Conservation (phyloP, 2,797 vertebrate genomes). For the Propithecus deckenii region DNA sequence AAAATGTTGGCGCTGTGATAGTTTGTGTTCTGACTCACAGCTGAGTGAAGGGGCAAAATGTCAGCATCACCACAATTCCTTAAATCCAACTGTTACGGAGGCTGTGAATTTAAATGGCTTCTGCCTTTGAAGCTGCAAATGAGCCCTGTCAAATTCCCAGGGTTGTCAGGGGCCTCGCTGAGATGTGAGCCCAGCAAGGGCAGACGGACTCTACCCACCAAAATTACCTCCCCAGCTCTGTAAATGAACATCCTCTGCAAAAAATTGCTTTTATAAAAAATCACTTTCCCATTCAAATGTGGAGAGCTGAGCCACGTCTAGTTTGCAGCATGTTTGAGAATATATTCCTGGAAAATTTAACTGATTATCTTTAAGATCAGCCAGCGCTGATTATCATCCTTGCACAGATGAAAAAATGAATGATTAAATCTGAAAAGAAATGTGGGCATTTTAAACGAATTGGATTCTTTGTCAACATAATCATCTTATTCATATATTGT, state of each 20-base stretch:
- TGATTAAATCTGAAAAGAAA: constrained; percentile 70
- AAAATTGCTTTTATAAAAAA: constrained; percentile 35
- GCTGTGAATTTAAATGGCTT: constrained; percentile 55
- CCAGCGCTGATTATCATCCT: neutral
- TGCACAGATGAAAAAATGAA: constrained; percentile 47
- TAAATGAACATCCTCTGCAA: neutral
- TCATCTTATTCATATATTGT: constrained; percentile 55
- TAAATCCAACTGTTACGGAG: constrained; percentile 16
- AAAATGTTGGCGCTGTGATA: constrained; percentile 1
- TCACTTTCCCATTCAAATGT: neutral
- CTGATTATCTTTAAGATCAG: constrained; percentile 44
- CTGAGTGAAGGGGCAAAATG: constrained; percentile 52
- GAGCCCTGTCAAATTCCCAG: constrained; percentile 48
- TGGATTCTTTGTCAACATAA: constrained; percentile 57
- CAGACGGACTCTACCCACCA: neutral
- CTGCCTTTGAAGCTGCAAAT: constrained; percentile 66
- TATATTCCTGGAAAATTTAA: constrained; percentile 30
- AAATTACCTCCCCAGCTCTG: neutral
- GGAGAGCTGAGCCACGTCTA: neutral
- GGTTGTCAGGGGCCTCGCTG: constrained; percentile 8
- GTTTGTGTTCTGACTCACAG: constrained; percentile 51
- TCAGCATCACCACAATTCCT: constrained; percentile 47
- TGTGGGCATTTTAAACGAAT: constrained; percentile 46
- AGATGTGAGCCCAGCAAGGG: neutral
- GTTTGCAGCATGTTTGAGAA: constrained; percentile 40